Evolutionary conservation across 2,797 vertebrate genomes (phyloP), one percentile per base, ranked within the genome.

Genomic region (Epinephelus malabaricus): DNA sequence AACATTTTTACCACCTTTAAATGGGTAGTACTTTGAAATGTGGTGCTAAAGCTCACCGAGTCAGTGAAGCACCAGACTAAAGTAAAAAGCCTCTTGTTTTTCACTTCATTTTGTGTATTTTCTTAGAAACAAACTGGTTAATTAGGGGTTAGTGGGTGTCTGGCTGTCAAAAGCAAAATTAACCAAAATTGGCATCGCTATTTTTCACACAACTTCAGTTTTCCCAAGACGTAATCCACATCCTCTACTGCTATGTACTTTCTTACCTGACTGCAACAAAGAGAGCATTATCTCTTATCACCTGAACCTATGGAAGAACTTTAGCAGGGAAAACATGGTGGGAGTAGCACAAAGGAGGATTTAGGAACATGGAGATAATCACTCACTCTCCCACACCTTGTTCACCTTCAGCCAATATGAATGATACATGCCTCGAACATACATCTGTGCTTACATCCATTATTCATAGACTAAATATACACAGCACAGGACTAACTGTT

Each of bases 391-490:
- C 25, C 18, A 17, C 65, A 45, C 73, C 77, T 82, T 68, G 62
- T 85, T 86, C 75, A 76, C 69, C 61, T 86, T 80, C 54, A 88
- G 55, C 30, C 12, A 2, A 23, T 67, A 80, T 89, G 70, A 89
- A 80, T 85, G 74, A 89, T 82, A 69, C 78, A 88, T 79, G 23
- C 3, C 53, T 21, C 11, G 14, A 53, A 49, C 69, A 65, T 62
- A 65, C 30, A 67, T 67, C 14, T 61, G 56, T 2, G 60, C 78
- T 81, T 64, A 50, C 7, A 38, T 65, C 61, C 43, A 64, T 62
- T 75, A 83, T 67, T 51, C 66, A 75, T 43, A 12, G 23, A 78
- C 76, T 86, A 82, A 84, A 89, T 83, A 88, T 87, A 75, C 38
- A 68, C 73, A 84, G 69, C 1, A 3, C 46, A 23, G 38, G 51